Conservation (phyloP, 2,888 invertebrate genomes). For the Limnephilus rhombicus region DNA sequence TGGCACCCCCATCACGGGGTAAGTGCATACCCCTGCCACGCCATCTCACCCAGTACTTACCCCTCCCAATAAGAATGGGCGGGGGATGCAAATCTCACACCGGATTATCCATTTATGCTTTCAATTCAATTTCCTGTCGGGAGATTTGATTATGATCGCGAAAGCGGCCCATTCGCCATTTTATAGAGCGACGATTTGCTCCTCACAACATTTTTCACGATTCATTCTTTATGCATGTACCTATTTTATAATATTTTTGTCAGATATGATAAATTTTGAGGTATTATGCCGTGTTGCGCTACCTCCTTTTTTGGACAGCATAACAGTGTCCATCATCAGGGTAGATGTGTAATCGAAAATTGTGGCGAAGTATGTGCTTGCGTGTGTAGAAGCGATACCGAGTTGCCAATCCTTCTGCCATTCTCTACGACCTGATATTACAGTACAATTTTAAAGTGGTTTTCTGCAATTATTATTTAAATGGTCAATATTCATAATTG, state of each 20-base stretch:
- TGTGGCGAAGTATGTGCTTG: no score
- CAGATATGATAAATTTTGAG: neutral
- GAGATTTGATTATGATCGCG: conserved; percentile 61
- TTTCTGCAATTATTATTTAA: no score
- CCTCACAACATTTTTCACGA: neutral
- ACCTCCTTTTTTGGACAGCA: no score
- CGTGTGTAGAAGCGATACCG: no score
- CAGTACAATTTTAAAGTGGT: no score
- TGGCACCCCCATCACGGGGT: neutral
- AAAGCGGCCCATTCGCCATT: conserved; percentile 44
- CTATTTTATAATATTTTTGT: no score
- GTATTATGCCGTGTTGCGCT: no score
- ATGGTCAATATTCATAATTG: no score
- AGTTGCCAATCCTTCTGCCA: no score
- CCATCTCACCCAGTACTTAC: conserved; percentile 68
- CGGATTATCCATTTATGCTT: conserved; percentile 65
- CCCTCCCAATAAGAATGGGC: conserved; percentile 33
- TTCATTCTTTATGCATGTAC: neutral
- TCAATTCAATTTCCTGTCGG: conserved; percentile 62
- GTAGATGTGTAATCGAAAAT: no score
- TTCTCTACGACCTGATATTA: no score
- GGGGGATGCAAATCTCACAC: conserved; percentile 63
- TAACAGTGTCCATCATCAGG: no score
- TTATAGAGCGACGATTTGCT: neutral
- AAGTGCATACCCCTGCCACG: conserved; percentile 69